Evolutionary conservation across 2,888 invertebrate genomes (phyloP), one percentile per base, ranked within the genome.

Genomic region (Nyleta sp.): DNA sequence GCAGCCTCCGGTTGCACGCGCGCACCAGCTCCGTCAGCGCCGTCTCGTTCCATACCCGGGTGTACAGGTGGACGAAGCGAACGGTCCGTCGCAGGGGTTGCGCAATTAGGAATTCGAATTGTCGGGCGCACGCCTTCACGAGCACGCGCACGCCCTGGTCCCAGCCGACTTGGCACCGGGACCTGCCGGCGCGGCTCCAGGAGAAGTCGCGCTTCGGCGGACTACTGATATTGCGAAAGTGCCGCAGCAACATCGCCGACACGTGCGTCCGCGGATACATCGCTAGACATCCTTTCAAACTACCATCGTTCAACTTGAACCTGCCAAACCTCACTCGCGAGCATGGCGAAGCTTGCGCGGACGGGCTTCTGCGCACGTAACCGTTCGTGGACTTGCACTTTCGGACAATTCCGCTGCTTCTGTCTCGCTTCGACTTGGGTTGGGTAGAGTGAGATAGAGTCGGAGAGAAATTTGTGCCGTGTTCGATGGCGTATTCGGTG

Each of bases 1-100:
- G 8, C 91, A 81, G 80, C 53, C 91, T 90, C 42, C 87, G 87
- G 57, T 90, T 90, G 88, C 93, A 90, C 28, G 87, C 87, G 79
- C 88, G 91, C 28, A 94, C 85, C 17, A 94, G 91, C 73, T 93
- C 92, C 71, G 89, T 92, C 1, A 94, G 87, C 2, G 93, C 93
- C 15, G 91, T 28, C 28, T 28, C 90, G 62, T 94, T 93, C 92
- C 94, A 94, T 78, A 94, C 91, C 77, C 91, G 92, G 8, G 93
- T 92, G 84, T 94, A 95, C 59, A 94, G 90, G 64, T 92, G 92
- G 82, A 94, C 91, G 87, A 94, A 28, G 28, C 94, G 94, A 78
- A 94, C 92, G n/a, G 93, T 92, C 50, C 94, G 91, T 62, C 94
- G 91, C 0, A 94, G 89, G 33, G 94, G 91, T 83, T 94, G 94